A percentile compares a stretch with the other conserved stretches of the same genome.
phyloP scores from a whole-genome alignment of 2,113 vertebrate species.

The Chloropsis cyanopogon region DNA sequence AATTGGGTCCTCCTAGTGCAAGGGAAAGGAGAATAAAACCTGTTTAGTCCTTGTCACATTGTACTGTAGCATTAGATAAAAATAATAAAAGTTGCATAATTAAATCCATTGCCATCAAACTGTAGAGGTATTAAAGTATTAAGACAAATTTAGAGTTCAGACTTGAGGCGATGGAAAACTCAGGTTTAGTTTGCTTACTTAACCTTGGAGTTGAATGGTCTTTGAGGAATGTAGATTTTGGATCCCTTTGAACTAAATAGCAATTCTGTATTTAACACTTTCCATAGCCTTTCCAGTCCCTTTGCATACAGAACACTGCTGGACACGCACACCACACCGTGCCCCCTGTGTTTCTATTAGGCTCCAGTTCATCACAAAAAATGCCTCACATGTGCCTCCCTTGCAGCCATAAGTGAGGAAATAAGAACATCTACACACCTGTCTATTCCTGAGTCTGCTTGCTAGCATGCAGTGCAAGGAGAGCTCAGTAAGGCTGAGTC shows the following conservation, averaged over 20 bases:
- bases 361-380: background rate
- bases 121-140: background rate
- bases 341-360: background rate
- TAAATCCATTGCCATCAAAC: constrained; percentile 3
- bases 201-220: constrained; percentile 26
- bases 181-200: constrained; percentile 52
- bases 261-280: constrained; percentile 45
- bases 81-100: background rate
- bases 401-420: background rate
- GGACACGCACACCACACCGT: background rate
- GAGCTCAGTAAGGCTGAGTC: background rate
- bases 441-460: background rate
- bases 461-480: background rate
- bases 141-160: constrained; percentile 24
- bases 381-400: background rate
- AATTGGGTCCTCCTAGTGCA: background rate
- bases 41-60: background rate
- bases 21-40: background rate
- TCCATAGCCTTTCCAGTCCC: background rate
- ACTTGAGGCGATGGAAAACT: constrained; percentile 36
- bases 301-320: background rate
- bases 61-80: background rate
- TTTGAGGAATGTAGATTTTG: constrained; percentile 53
- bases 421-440: background rate
- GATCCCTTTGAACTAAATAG: constrained; percentile 47